These are phyloP conservation scores for Pocillopora meandrina DNA, from an alignment of 92 coral and sea anemone genomes.

Conservation along the genomic window DNA sequence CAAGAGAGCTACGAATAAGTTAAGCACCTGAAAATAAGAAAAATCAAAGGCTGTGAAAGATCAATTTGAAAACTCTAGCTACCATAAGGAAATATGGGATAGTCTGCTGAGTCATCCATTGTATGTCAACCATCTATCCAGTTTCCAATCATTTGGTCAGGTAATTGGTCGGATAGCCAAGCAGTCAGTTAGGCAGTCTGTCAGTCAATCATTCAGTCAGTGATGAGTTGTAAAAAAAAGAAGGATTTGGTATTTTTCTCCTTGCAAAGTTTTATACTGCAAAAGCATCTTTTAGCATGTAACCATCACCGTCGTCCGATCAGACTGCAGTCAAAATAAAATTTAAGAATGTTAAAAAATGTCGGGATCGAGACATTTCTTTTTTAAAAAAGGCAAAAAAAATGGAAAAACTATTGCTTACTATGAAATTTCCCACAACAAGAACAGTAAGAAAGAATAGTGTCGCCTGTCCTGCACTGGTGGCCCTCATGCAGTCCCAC, in stretches of 20 bases:
- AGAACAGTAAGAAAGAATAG: constrained; percentile 76
- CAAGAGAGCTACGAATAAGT: constrained; percentile 81
- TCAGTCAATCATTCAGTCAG: neutral
- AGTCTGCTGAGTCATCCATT: no score
- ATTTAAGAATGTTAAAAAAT: no score
- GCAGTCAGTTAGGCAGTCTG: neutral
- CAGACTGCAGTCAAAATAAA: no score
- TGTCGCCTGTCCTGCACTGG: constrained; percentile 47
- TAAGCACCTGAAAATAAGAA: constrained; percentile 55
- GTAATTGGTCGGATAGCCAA: neutral
- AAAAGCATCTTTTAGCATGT: no score
- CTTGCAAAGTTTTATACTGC: no score
- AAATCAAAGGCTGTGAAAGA: neutral
- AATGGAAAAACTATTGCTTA: constrained; percentile 35
- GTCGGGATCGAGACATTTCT: no score
- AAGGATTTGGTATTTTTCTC: no score
- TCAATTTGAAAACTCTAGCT: no score
- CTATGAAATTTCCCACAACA: constrained; percentile 83
- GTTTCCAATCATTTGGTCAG: neutral
- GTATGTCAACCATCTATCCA: no score
- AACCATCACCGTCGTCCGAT: no score
- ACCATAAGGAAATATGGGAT: no score
- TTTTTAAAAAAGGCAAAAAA: no score
- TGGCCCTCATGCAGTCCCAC: constrained; percentile 92
- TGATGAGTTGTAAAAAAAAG: neutral